Evolutionary conservation across 2,888 invertebrate species (phyloP).

Genomic region (Gandaritis pyraliata): DNA sequence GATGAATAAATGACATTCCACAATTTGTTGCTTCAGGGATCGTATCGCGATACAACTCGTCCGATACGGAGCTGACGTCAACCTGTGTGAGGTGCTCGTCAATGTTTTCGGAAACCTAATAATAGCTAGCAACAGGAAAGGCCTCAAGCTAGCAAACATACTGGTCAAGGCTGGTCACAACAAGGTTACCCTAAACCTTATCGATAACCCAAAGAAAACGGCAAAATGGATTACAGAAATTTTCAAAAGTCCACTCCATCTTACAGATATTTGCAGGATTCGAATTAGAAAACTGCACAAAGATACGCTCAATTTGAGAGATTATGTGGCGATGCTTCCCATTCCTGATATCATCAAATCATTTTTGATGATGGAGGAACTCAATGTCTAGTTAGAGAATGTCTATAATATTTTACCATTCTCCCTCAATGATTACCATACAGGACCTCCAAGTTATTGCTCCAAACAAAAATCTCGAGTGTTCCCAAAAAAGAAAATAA

Average conservation of each 20-base stretch:
- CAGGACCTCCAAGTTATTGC: no score
- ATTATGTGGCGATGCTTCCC: constrained; percentile 70
- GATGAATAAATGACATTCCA: no score
- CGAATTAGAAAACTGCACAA: constrained; percentile 69
- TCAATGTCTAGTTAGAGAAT: constrained; percentile 45
- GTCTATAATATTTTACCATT: no score
- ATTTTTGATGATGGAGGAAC: constrained; percentile 85
- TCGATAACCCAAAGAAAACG: constrained; percentile 34
- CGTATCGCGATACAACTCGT: constrained; percentile 83
- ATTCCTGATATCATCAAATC: constrained; percentile 83
- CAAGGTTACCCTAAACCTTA: constrained; percentile 35
- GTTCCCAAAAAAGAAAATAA: no score
- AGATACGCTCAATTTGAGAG: constrained; percentile 61
- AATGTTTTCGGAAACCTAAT: constrained; percentile 83
- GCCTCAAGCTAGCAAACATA: constrained; percentile 62
- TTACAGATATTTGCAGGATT: constrained; percentile 85
- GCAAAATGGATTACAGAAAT: constrained; percentile 69
- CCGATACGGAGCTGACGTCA: constrained; percentile 86
- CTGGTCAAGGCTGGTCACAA: constrained; percentile 75
- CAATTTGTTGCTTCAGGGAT: constrained; percentile 58
- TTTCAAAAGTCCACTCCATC: constrained; percentile 76
- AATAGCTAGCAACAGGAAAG: constrained; percentile 74
- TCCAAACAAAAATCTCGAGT: no score
- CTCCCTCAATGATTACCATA: no score
- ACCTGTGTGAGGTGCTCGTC: constrained; percentile 82